Evolutionary conservation across 37 sponge, comb jelly and placozoan species (phyloP).

Genomic region (Beroe ovata): DNA sequence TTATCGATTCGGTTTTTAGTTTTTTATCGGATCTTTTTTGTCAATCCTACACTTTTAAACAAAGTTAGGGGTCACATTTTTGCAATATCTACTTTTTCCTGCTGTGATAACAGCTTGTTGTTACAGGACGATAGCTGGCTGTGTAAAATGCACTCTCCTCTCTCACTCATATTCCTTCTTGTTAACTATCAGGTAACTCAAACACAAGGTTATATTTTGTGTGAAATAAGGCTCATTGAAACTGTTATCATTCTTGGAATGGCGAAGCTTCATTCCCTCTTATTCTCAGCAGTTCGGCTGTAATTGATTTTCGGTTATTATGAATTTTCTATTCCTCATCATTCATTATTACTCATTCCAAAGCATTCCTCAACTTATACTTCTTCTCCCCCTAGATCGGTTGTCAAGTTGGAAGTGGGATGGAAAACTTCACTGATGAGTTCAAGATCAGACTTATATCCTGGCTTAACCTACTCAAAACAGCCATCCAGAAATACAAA

Average conservation of each 20-base stretch:
- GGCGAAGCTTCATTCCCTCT: no score
- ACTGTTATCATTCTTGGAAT: no score
- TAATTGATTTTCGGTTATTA: no score
- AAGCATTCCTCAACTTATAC: no score
- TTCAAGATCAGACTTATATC: neutral
- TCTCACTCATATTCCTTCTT: constrained; percentile 26
- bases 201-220: neutral
- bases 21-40: neutral
- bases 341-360: no score
- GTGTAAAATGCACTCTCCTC: constrained; percentile 9
- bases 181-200: neutral
- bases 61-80: no score
- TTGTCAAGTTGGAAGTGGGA: neutral
- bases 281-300: no score
- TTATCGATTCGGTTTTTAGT: neutral
- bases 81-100: no score
- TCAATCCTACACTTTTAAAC: neutral
- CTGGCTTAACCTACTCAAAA: constrained; percentile 4
- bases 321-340: no score
- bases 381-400: no score
- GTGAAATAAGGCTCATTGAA: no score
- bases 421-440: neutral
- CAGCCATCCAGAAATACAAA: constrained; percentile 29
- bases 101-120: no score
- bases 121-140: constrained; percentile 45